Conservation (phyloP, 2,888 invertebrate species). For the Spilarctia lutea region DNA sequence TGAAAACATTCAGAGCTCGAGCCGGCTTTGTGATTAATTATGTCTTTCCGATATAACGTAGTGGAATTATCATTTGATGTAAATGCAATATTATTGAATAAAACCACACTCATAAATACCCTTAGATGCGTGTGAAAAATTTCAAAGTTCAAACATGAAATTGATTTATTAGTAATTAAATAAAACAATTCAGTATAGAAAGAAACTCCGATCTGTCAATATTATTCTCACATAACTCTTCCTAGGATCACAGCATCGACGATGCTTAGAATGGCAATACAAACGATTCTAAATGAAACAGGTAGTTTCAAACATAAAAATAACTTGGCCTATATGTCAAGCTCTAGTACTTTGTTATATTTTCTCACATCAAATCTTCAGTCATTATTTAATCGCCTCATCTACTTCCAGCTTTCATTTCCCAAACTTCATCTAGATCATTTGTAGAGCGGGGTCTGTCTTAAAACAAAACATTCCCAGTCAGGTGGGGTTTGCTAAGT, state of each 20-base stretch:
- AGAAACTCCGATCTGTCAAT: too few species aligned
- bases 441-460: conserved; percentile 39
- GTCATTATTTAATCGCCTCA: neutral
- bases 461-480: conserved; percentile 44
- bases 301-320: too few species aligned
- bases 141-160: too few species aligned
- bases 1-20: neutral
- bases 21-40: neutral
- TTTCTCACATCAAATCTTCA: neutral
- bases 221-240: neutral
- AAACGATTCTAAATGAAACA: neutral
- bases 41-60: neutral
- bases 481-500: conserved; percentile 46
- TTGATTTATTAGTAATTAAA: too few species aligned
- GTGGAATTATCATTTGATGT: neutral
- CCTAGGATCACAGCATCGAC: neutral
- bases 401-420: conserved; percentile 4
- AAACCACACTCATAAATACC: neutral
- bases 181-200: too few species aligned
- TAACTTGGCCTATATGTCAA: too few species aligned
- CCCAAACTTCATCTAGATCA: conserved; percentile 14
- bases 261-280: neutral
- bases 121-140: too few species aligned
- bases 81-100: neutral
- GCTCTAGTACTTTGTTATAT: too few species aligned